Percentiles rank a stretch among this genome's conserved stretches.
phyloP scores from a whole-genome alignment of 2,888 invertebrate species.

The Dynastes maya region DNA sequence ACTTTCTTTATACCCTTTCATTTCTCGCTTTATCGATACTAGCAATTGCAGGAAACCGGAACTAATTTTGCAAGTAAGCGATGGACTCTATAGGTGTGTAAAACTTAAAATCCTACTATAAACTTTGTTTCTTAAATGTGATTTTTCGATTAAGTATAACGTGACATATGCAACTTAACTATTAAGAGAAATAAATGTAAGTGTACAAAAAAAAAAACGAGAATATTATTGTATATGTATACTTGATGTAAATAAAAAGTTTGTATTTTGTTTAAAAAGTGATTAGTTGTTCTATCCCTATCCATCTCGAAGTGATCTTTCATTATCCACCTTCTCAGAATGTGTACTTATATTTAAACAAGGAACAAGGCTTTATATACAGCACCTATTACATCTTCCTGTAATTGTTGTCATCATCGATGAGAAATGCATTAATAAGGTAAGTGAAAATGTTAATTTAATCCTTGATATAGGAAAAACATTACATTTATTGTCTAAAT shows the following conservation, averaged over 20 bases:
- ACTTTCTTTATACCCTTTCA: too few species aligned
- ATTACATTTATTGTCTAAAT: too few species aligned
- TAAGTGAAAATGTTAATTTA: too few species aligned
- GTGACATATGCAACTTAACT: not conserved
- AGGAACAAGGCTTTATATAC: too few species aligned
- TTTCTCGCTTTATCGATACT: not conserved
- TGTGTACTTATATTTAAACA: too few species aligned
- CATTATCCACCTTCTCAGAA: too few species aligned
- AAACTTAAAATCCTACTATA: not conserved
- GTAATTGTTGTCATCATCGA: too few species aligned
- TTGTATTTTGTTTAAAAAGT: conserved; percentile 42
- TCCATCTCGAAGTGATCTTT: too few species aligned
- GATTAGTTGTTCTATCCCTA: too few species aligned
- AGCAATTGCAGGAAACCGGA: not conserved
- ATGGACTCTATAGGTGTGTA: not conserved
- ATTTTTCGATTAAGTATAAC: not conserved
- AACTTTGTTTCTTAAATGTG: conserved; percentile 1
- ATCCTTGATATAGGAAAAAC: too few species aligned
- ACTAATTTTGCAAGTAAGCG: not conserved
- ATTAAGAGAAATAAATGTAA: not conserved
- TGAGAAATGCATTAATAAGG: too few species aligned
- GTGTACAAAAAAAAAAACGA: conserved; percentile 21
- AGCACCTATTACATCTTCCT: too few species aligned
- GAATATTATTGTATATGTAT: conserved; percentile 1
- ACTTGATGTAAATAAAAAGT: conserved; percentile 40